Conservation (phyloP, 2,797 vertebrate species). For the Synaphobranchus kaupii region DNA sequence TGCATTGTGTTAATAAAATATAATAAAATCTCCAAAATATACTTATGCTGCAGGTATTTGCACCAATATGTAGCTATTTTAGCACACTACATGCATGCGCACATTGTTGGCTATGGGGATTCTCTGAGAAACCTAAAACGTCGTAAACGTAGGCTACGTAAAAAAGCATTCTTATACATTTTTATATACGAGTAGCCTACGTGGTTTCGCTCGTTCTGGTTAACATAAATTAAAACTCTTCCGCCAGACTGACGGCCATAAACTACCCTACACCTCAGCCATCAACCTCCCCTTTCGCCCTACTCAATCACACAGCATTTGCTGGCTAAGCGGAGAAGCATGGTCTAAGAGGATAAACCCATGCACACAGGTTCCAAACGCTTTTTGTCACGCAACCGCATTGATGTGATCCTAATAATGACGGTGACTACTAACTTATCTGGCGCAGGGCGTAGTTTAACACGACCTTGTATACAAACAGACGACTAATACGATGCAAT, state of each 20-base stretch:
- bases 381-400: constrained; percentile 73
- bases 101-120: neutral
- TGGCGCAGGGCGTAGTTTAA: constrained; percentile 36
- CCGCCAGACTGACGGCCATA: constrained; percentile 38
- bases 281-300: constrained; percentile 40
- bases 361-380: constrained; percentile 57
- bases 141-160: neutral
- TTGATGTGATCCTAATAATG: constrained; percentile 52
- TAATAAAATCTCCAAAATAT: neutral
- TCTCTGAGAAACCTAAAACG: neutral
- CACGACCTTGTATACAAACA: constrained; percentile 43
- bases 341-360: constrained; percentile 72
- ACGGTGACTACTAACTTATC: constrained; percentile 47
- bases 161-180: neutral
- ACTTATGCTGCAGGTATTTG: neutral
- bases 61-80: neutral
- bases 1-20: neutral
- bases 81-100: neutral
- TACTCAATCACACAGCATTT: constrained; percentile 58
- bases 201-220: neutral
- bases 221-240: neutral
- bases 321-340: constrained; percentile 63
- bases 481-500: constrained; percentile 40
- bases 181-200: neutral
- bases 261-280: constrained; percentile 41